These are phyloP conservation scores for Phalanger gymnotis DNA, from an alignment of 2,797 vertebrate species.

Conservation along the genomic window DNA sequence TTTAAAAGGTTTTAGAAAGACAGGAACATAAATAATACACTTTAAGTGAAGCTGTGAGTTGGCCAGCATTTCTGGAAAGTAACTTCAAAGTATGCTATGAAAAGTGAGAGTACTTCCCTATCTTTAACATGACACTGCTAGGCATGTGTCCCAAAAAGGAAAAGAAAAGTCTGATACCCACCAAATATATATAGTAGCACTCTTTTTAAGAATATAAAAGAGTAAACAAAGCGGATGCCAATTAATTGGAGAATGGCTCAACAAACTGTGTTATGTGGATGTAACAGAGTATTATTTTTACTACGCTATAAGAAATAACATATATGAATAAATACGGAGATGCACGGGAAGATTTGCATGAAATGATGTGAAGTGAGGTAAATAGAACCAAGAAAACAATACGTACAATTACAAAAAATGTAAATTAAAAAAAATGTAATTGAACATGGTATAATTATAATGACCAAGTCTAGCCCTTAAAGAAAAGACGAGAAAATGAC, in stretches of 20 bases:
- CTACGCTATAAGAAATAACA: background rate
- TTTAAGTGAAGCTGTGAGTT: background rate
- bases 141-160: background rate
- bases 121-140: background rate
- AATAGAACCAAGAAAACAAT: background rate
- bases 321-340: background rate
- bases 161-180: background rate
- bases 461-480: background rate
- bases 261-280: background rate
- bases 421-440: background rate
- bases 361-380: background rate
- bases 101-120: background rate
- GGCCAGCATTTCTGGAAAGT: background rate
- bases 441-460: background rate
- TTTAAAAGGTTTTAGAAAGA: background rate
- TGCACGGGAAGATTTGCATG: background rate
- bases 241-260: background rate
- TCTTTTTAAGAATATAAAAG: background rate
- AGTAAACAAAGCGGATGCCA: background rate
- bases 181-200: background rate
- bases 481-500: background rate
- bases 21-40: background rate
- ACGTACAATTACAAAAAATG: background rate
- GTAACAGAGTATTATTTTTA: background rate
- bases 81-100: background rate